Base-by-base conservation (phyloP, 1,140 invertebrate species). In the Heliconius eleuchia region DNA sequence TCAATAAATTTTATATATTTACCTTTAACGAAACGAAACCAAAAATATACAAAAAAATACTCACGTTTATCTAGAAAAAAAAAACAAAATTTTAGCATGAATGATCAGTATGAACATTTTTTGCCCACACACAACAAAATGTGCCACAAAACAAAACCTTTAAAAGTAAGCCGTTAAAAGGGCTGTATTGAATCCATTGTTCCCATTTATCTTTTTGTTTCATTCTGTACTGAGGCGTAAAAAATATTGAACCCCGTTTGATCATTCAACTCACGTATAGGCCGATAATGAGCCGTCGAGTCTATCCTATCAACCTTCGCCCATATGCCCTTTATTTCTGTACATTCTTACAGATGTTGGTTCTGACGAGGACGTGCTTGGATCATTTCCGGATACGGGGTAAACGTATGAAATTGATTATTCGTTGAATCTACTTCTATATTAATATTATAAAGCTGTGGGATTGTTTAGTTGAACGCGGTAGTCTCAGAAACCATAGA, bases 211-310 rank as follows among this genome's bases (percentile, higher is more conserved):
- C 39, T 70, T 66, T 76, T 76, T 72, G 73, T 42, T 79, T 76
- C 74, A 79, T 76, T 76, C 70, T 46, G 78, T 46, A 19, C 34
- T 27, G 70, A 55, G 42, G 57, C 72, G 70, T 75, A 71, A 42
- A 76, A 76, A 79, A 55, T 76, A 72, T 55, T 60, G 72, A 46
- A 75, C n/a, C 74, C 50, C 66, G 66, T 70, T 39, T 72, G 72
- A 34, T 52, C 16, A 79, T 76, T 46, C 74, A 23, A 30, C 60
- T 37, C 78, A 79, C 78, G 78, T 79, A 42, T 60, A 11, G 2
- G 3, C 11, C 30, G 74, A 79, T 79, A 79, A 79, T 79, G 78
- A 79, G 78, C 66, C 73, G 78, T 60, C 60, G 73, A 52, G 52
- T 74, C 74, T 72, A 19, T 79, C 71, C 66, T 71, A 71, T 55